Percentiles rank a stretch among this genome's conserved stretches.
Evolutionary conservation across 1,140 invertebrate species (phyloP).

Genomic region (Achatina immaculata): DNA sequence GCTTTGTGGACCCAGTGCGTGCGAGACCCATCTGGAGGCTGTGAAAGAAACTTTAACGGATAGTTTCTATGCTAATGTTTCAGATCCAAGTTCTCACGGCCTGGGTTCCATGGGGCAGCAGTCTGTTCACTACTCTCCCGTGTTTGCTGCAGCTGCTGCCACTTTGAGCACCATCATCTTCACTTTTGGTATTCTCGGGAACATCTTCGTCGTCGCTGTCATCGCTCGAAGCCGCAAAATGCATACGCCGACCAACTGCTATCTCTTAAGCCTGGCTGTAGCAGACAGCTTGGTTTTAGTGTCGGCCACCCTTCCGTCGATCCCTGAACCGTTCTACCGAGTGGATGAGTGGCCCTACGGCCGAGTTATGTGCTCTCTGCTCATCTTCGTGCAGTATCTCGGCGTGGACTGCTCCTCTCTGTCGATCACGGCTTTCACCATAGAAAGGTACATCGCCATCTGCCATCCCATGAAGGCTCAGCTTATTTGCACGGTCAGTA

Average conservation of each 20-base stretch:
- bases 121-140: slow-evolving; percentile 35
- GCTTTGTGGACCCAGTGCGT: neutral
- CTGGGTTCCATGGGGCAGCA: neutral
- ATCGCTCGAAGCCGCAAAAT: slow-evolving; percentile 70
- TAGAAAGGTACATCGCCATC: slow-evolving; percentile 94
- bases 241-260: slow-evolving; percentile 84
- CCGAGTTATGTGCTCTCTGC: slow-evolving; percentile 75
- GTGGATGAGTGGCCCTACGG: slow-evolving; percentile 77
- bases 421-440: slow-evolving; percentile 92
- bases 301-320: slow-evolving; percentile 74
- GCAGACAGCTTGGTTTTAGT: slow-evolving; percentile 90
- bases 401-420: slow-evolving; percentile 89
- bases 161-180: slow-evolving; percentile 52
- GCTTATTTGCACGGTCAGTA: slow-evolving; percentile 76
- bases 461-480: slow-evolving; percentile 92
- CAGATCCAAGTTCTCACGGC: neutral
- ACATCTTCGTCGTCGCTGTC: slow-evolving; percentile 72
- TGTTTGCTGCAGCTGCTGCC: slow-evolving; percentile 44
- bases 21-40: neutral
- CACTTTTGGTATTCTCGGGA: slow-evolving; percentile 63
- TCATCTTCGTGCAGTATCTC: slow-evolving; percentile 78
- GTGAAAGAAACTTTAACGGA: neutral
- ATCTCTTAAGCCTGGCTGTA: slow-evolving; percentile 91
- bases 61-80: neutral
- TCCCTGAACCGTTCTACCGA: slow-evolving; percentile 77